A percentile compares a stretch with the other conserved stretches of the same genome.
Conservation (phyloP, 2,797 vertebrate species). For the Poeciliopsis turneri region DNA sequence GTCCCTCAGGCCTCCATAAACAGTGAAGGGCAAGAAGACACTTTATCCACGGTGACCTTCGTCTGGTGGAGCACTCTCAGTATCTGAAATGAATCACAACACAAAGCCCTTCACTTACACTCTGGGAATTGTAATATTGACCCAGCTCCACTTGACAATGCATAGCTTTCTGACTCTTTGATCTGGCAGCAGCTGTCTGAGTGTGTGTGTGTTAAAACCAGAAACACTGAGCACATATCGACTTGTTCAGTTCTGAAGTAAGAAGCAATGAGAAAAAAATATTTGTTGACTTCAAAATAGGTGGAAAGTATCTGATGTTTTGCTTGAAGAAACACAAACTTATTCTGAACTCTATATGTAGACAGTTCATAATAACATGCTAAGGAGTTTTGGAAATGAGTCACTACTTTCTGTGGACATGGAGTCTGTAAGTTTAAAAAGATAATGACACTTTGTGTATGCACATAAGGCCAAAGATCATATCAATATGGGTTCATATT, state of each 20-base stretch:
- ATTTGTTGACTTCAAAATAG: slow-evolving; percentile 57
- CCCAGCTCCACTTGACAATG: slow-evolving; percentile 67
- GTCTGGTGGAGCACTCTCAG: slow-evolving; percentile 45
- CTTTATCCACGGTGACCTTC: slow-evolving; percentile 60
- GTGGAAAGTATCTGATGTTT: slow-evolving; percentile 47
- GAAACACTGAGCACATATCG: slow-evolving; percentile 68
- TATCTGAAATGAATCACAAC: slow-evolving; percentile 57
- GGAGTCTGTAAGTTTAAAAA: not conserved
- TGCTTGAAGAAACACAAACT: not conserved
- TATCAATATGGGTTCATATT: not conserved
- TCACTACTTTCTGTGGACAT: not conserved
- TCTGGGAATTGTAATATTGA: slow-evolving; percentile 71
- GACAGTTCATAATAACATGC: not conserved
- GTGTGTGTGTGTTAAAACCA: slow-evolving; percentile 10
- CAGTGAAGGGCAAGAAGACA: slow-evolving; percentile 50
- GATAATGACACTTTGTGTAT: not conserved
- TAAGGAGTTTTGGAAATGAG: not conserved
- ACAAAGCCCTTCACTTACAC: slow-evolving; percentile 58
- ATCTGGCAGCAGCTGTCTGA: slow-evolving; percentile 37
- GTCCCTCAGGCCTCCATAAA: slow-evolving; percentile 49
- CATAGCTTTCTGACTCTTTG: slow-evolving; percentile 66
- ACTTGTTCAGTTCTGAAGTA: slow-evolving; percentile 60
- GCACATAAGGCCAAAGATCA: not conserved
- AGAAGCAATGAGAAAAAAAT: slow-evolving; percentile 58
- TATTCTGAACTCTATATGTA: not conserved